A percentile compares a stretch with the other conserved stretches of the same genome.
These are phyloP conservation scores for Drosophila jambulina DNA, from an alignment of 1,140 invertebrate genomes.

Conservation along the genomic window DNA sequence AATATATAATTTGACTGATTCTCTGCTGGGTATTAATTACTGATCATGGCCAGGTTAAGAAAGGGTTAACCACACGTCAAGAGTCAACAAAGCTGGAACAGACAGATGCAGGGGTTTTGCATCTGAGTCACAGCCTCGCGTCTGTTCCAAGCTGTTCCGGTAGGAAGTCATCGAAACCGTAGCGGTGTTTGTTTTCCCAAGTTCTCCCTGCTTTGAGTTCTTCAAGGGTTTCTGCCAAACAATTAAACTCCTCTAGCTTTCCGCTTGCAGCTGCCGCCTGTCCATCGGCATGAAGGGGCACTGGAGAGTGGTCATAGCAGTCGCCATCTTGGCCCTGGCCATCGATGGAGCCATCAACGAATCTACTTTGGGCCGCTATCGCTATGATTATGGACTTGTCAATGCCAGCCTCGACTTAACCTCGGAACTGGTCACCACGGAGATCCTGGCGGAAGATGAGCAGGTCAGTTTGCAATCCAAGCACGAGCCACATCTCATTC, in stretches of 20 bases:
- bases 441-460: not conserved
- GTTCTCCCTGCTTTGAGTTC: not conserved
- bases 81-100: not conserved
- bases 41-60: not conserved
- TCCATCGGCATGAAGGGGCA: conserved; percentile 18
- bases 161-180: conserved; percentile 39
- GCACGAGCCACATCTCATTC: conserved; percentile 50
- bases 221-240: not conserved
- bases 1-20: not conserved
- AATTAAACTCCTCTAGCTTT: not conserved
- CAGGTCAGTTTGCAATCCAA: not conserved
- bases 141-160: conserved; percentile 23
- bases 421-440: not conserved
- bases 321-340: conserved; percentile 7
- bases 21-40: not conserved
- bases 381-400: conserved; percentile 19
- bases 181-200: conserved; percentile 37
- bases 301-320: conserved; percentile 4
- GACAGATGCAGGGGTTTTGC: not conserved
- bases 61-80: conserved; percentile 9
- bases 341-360: conserved; percentile 36
- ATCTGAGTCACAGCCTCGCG: not conserved
- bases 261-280: conserved; percentile 28
- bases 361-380: conserved; percentile 10
- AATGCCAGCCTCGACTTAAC: conserved; percentile 38